These are phyloP conservation scores for Gastrophryne carolinensis DNA, from an alignment of 2,797 vertebrate species.

Conservation along the genomic window DNA sequence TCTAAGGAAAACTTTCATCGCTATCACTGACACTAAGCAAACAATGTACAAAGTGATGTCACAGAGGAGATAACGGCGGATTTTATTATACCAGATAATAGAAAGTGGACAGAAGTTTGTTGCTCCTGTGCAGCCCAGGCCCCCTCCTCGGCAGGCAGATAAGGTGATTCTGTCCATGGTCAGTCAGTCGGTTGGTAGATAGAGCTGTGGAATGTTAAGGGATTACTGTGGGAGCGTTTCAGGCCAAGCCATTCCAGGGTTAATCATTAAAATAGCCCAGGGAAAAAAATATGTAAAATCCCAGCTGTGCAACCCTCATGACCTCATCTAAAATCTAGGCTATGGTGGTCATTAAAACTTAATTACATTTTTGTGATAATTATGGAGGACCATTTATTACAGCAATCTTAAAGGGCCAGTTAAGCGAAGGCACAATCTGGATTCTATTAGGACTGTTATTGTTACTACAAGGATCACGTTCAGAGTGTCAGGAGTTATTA, in stretches of 20 bases:
- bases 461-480: not conserved
- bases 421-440: not conserved
- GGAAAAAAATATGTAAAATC: not conserved
- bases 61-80: constrained; percentile 29
- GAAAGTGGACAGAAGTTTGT: constrained; percentile 36
- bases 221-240: not conserved
- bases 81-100: constrained; percentile 33
- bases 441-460: not conserved
- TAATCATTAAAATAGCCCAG: constrained; percentile 34
- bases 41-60: constrained; percentile 50
- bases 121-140: constrained; percentile 36
- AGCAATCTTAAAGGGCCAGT: not conserved
- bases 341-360: not conserved
- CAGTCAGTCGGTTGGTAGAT: not conserved
- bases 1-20: constrained; percentile 32
- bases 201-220: constrained; percentile 7
- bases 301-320: no score
- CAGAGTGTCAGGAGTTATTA: not conserved
- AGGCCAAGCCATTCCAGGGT: constrained; percentile 13
- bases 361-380: not conserved
- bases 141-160: not conserved
- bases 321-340: no score
- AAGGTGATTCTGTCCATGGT: constrained; percentile 36
- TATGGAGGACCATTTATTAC: not conserved
- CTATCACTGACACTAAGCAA: constrained; percentile 48